Conservation (phyloP, 1,140 invertebrate genomes). For the Uloborus diversus region DNA sequence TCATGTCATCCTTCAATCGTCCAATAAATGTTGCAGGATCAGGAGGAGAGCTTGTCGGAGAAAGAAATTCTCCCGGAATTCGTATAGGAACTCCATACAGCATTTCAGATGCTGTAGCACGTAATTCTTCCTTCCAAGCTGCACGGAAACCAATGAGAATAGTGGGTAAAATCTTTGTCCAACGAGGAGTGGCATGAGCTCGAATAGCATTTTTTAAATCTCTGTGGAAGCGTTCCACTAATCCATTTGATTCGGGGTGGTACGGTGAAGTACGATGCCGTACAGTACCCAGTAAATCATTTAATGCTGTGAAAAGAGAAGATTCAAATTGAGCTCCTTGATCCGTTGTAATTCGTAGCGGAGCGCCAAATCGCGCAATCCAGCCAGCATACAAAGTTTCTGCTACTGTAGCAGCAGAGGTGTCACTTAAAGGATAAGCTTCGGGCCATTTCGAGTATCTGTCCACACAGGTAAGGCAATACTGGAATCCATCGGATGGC, state of each 20-base stretch:
- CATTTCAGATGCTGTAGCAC: background rate
- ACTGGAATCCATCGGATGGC: conserved; percentile 60
- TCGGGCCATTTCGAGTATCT: conserved; percentile 66
- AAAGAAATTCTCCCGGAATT: background rate
- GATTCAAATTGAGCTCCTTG: conserved; percentile 66
- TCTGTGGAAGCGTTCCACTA: conserved; percentile 59
- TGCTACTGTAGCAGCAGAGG: conserved; percentile 63
- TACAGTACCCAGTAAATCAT: conserved; percentile 23
- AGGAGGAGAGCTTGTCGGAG: background rate
- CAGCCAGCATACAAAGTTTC: conserved; percentile 61
- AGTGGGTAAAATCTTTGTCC: background rate
- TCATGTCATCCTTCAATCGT: background rate
- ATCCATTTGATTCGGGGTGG: conserved; percentile 63
- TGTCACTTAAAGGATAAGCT: conserved; percentile 64
- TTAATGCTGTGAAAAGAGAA: conserved; percentile 59
- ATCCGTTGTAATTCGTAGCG: conserved; percentile 62
- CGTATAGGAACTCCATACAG: background rate
- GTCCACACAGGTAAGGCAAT: conserved; percentile 61
- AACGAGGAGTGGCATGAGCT: background rate
- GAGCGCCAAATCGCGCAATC: conserved; percentile 62
- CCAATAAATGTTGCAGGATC: background rate
- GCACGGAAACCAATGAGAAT: background rate
- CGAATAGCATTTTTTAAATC: background rate
- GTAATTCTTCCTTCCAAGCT: background rate
- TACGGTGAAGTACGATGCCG: conserved; percentile 25